Evolutionary conservation across 2,113 vertebrate species (phyloP).

Genomic region (Mormyrus lacerda): DNA sequence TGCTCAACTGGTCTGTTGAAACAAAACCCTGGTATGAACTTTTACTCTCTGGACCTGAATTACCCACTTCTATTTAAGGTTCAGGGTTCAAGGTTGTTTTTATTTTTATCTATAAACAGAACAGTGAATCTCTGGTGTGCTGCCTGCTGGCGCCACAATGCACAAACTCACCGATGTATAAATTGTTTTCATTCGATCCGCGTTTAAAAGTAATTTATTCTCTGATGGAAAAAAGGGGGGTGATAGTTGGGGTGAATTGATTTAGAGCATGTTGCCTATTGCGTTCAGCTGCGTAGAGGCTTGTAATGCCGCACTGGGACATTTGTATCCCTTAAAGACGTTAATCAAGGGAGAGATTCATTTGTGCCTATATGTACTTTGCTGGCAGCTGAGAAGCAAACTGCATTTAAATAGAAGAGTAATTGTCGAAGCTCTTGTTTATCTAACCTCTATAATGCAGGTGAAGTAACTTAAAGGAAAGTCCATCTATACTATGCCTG

Average conservation of each 20-base stretch:
- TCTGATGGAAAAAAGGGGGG: conserved; percentile 6
- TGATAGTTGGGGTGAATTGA: not conserved
- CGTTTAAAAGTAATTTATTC: conserved; percentile 10
- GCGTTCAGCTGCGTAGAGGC: not conserved
- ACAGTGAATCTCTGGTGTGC: not conserved
- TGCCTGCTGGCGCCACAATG: not conserved
- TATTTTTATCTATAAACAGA: not conserved
- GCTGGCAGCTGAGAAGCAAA: not conserved
- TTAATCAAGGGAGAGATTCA: not conserved
- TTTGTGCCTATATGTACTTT: not conserved
- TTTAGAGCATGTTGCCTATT: not conserved
- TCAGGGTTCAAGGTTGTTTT: not conserved
- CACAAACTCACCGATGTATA: not conserved
- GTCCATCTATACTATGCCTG: not conserved
- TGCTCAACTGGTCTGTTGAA: not conserved
- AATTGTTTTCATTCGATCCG: conserved; percentile 2
- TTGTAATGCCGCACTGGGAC: not conserved
- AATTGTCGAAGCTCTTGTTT: not conserved
- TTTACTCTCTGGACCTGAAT: not conserved
- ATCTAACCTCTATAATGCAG: not conserved
- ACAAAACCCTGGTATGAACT: not conserved
- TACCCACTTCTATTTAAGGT: not conserved
- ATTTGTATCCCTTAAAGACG: not conserved
- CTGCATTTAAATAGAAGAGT: not conserved
- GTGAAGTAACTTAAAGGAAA: not conserved